Evolutionary conservation across 2,888 invertebrate species (phyloP).

Genomic region (Dolomedes plantarius): DNA sequence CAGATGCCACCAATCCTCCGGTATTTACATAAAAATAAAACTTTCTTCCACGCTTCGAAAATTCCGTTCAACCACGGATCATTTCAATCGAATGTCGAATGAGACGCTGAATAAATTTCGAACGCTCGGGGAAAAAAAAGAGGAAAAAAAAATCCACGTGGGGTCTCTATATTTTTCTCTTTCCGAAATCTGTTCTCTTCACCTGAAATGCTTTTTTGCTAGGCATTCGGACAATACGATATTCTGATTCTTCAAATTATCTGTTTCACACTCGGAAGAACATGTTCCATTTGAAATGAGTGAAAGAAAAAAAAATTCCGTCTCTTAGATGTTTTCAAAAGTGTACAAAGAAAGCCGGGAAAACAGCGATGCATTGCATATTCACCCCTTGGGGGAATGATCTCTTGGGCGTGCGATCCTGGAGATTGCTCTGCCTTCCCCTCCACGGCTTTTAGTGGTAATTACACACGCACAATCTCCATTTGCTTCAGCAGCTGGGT

Average conservation of each 20-base stretch:
- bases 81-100: constrained; percentile 39
- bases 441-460: constrained; percentile 63
- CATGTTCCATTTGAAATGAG: not conserved
- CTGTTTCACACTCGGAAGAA: constrained; percentile 46
- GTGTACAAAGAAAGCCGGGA: constrained; percentile 31
- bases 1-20: not conserved
- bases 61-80: constrained; percentile 32
- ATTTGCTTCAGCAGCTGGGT: constrained; percentile 55
- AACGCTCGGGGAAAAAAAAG: too few relatives aligned
- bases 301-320: constrained; percentile 11
- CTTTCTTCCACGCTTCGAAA: constrained; percentile 17
- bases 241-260: constrained; percentile 54
- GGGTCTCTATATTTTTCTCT: too few relatives aligned
- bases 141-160: too few relatives aligned
- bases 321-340: not conserved
- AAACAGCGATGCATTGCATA: constrained; percentile 57
- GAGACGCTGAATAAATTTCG: constrained; percentile 32
- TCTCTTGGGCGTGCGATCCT: too few relatives aligned
- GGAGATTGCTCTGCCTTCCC: too few relatives aligned
- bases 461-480: constrained; percentile 66
- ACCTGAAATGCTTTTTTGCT: constrained; percentile 27
- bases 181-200: constrained; percentile 4
- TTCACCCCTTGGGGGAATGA: constrained; percentile 36
- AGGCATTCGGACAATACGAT: constrained; percentile 21
- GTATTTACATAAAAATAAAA: constrained; percentile 63